Percentiles rank a stretch among this genome's conserved stretches.
Evolutionary conservation across 35 echinoderm and acorn worm species (phyloP).

Genomic region (Apostichopus californicus): DNA sequence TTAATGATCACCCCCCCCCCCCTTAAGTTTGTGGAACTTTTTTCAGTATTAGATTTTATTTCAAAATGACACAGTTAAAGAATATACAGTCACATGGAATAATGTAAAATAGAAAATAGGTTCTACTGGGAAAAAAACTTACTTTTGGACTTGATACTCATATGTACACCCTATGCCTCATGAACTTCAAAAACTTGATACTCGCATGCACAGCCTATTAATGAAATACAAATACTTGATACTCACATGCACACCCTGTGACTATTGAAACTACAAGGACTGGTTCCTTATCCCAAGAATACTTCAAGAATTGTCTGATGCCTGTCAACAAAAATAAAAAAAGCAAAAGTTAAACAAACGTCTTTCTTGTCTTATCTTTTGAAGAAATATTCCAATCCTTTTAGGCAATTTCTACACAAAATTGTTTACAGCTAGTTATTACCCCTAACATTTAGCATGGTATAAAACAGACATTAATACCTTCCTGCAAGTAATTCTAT

Average conservation of each 20-base stretch:
- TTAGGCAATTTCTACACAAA: background rate
- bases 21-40: too few relatives aligned
- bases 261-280: slow-evolving; percentile 63
- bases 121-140: too few relatives aligned
- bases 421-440: background rate
- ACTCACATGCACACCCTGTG: slow-evolving; percentile 56
- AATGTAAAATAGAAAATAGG: too few relatives aligned
- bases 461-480: too few relatives aligned
- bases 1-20: too few relatives aligned
- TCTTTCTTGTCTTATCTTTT: background rate
- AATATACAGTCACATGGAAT: too few relatives aligned
- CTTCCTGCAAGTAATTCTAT: too few relatives aligned
- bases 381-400: background rate
- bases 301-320: slow-evolving; percentile 64
- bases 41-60: too few relatives aligned
- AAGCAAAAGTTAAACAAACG: slow-evolving; percentile 16
- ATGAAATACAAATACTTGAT: background rate
- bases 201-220: background rate
- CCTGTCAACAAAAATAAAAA: slow-evolving; percentile 42
- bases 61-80: too few relatives aligned
- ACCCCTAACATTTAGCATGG: background rate
- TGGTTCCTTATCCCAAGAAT: slow-evolving; percentile 79
- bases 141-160: too few relatives aligned
- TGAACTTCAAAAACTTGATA: background rate
- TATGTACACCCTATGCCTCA: background rate